phyloP scores from a whole-genome alignment of 2,888 invertebrate species.

The Sphaerophoria rueppellii region DNA sequence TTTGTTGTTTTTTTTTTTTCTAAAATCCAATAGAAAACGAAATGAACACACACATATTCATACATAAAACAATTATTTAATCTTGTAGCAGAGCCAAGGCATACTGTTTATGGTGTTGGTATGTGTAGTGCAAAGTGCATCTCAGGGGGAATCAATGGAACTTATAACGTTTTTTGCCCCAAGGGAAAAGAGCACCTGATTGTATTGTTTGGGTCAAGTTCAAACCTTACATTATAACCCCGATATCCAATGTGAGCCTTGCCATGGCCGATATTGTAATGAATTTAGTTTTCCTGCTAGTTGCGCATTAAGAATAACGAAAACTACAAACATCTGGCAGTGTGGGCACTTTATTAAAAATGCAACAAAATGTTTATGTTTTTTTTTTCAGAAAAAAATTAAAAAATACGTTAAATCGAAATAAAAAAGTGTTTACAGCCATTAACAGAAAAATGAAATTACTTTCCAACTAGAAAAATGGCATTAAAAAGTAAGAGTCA shows the following conservation, averaged over 20 bases:
- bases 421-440: too few relatives aligned
- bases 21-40: too few relatives aligned
- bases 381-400: too few relatives aligned
- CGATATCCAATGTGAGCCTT: neutral
- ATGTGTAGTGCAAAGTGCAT: neutral
- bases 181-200: constrained; percentile 7
- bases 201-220: neutral
- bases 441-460: too few relatives aligned
- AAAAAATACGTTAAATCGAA: too few relatives aligned
- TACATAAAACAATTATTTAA: neutral
- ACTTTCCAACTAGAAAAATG: too few relatives aligned
- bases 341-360: too few relatives aligned
- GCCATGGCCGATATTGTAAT: neutral
- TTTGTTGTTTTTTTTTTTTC: neutral
- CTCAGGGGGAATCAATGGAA: neutral
- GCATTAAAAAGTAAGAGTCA: too few relatives aligned
- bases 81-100: constrained; percentile 8
- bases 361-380: too few relatives aligned
- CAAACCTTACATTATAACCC: neutral
- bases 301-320: neutral
- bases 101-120: constrained; percentile 12
- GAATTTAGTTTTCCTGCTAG: neutral
- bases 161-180: neutral
- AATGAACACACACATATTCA: too few relatives aligned
- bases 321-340: neutral